Conservation (phyloP, 2,113 vertebrate species). For the Rhegmatorhina hoffmannsi region DNA sequence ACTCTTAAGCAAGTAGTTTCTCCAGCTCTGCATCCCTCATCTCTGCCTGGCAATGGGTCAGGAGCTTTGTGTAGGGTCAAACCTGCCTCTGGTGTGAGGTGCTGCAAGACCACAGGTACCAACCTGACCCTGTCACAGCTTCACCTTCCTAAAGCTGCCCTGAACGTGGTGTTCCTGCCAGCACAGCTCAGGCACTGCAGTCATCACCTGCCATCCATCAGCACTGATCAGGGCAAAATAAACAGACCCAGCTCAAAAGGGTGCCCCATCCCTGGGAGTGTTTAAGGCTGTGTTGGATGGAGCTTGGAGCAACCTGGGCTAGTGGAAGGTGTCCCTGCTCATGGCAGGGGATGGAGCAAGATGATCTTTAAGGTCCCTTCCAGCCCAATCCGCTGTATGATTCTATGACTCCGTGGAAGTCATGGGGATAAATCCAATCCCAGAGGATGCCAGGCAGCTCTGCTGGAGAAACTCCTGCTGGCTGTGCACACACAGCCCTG, state of each 20-base stretch:
- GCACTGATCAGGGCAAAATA: neutral
- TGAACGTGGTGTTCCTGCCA: rapidly evolving
- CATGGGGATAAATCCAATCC: rapidly evolving
- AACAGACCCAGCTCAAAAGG: neutral
- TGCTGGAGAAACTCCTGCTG: neutral
- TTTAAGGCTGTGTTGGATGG: neutral
- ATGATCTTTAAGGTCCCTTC: neutral
- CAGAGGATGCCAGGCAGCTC: neutral
- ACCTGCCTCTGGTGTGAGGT: neutral
- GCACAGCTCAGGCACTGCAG: neutral
- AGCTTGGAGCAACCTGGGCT: neutral
- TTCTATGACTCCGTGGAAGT: rapidly evolving
- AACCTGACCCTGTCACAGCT: neutral
- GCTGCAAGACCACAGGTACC: neutral
- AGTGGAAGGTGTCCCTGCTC: neutral
- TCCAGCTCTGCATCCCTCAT: neutral
- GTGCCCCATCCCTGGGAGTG: neutral
- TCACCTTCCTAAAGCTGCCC: neutral
- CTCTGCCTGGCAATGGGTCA: rapidly evolving
- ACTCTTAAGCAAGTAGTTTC: neutral
- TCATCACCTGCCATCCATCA: neutral
- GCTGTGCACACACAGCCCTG: neutral
- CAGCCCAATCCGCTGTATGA: neutral
- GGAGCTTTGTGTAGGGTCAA: rapidly evolving
- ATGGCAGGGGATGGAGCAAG: neutral